Evolutionary conservation across 2,888 invertebrate genomes (phyloP), one percentile per base, ranked within the genome.

Genomic region (Melipona beecheii): DNA sequence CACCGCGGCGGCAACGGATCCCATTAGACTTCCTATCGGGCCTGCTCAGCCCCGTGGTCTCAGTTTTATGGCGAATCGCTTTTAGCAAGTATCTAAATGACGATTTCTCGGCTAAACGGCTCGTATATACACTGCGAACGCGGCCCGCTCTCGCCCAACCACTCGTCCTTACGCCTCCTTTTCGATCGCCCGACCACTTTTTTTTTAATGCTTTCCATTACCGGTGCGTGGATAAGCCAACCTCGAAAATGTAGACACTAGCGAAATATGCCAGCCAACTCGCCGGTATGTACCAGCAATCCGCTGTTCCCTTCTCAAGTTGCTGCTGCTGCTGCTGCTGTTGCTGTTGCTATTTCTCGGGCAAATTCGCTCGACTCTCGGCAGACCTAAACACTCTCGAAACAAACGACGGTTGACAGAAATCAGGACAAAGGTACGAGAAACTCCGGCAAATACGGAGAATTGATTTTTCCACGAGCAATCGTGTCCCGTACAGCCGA

Each of bases 81-180:
- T 93, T 93, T 92, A 93, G 93, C 92, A 91, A 92, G 91, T 93
- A 92, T 93, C 93, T 93, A 92, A 93, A 93, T 92, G 92, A 92
- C 91, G 91, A 92, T 91, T 92, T 90, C 90, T 90, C 87, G 89
- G 78, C 83, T 86, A 89, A 89, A 85, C 89, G 85, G 83, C 85
- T 85, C 85, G 83, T 86, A 87, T 87, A 87, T 81, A 84, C 72
- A 54, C 5, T 17, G 50, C 27, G 17, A 69, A 27, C 49, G 31
- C 77, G 52, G 36, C 65, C 64, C 43, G 43, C 70, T 76, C 62
- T 52, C 76, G 11, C 31, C 74, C 24, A 36, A 75, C 58, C 70
- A 43, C 76, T 73, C 78, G 52, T 77, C 74, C 77, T 86, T 50
- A 21, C 21, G 13, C 24, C 17, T 60, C 17, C 24, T 27, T 60